These are phyloP conservation scores for Holothuria scabra DNA, from an alignment of 53 echinoderm and acorn worm species.

Conservation along the genomic window DNA sequence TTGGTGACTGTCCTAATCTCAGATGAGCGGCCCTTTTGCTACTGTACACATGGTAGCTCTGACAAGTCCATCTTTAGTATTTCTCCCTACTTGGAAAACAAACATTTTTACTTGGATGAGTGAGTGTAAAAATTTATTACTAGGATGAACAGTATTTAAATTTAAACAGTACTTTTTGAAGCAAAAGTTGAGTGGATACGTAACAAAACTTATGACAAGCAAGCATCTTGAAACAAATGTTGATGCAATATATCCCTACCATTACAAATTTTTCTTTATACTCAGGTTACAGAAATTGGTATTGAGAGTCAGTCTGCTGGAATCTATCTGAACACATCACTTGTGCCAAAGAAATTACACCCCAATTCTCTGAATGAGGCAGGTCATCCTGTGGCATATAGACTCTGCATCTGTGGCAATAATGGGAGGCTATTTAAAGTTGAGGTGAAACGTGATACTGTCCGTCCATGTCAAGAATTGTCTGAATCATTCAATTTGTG, in stretches of 20 bases:
- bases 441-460: conserved; percentile 10
- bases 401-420: conserved; percentile 63
- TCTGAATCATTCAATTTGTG: conserved; percentile 48
- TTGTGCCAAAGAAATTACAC: conserved; percentile 30
- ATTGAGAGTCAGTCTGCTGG: conserved; percentile 48
- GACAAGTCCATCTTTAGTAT: too few species aligned
- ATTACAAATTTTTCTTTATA: not conserved
- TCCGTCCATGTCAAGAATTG: conserved; percentile 59
- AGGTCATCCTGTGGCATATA: conserved; percentile 20
- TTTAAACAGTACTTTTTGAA: too few species aligned
- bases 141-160: too few species aligned
- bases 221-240: not conserved
- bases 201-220: too few species aligned
- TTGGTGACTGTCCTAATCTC: too few species aligned
- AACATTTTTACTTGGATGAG: too few species aligned
- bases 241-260: not conserved
- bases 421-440: conserved; percentile 64
- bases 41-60: too few species aligned
- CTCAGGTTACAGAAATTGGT: conserved; percentile 42
- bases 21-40: too few species aligned
- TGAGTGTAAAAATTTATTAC: too few species aligned
- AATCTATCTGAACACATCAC: conserved; percentile 56
- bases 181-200: too few species aligned
- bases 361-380: conserved; percentile 3
- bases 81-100: too few species aligned